phyloP scores from a whole-genome alignment of 2,113 vertebrate species.

The Synodontis membranacea region DNA sequence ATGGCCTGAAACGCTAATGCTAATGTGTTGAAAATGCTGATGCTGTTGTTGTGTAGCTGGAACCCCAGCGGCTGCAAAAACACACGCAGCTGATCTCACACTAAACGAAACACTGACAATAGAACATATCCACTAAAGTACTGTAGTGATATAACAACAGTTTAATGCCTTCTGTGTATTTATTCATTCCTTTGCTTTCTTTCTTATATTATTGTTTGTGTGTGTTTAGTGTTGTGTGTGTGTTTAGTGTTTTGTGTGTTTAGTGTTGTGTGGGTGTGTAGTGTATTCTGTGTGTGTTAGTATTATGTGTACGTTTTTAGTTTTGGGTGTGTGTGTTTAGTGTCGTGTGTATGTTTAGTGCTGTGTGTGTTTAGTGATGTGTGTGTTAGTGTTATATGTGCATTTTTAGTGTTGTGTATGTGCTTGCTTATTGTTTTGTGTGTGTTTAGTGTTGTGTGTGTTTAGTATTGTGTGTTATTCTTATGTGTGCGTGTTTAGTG shows the following conservation, averaged over 20 bases:
- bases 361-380: neutral
- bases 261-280: neutral
- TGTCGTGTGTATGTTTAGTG: neutral
- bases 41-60: neutral
- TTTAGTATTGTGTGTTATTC: neutral
- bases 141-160: neutral
- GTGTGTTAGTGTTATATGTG: neutral
- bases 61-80: conserved; percentile 2
- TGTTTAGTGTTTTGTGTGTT: neutral
- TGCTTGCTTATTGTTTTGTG: neutral
- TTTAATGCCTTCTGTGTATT: neutral
- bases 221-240: neutral
- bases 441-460: neutral
- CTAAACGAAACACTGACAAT: neutral
- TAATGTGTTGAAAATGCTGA: conserved; percentile 44
- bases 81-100: neutral
- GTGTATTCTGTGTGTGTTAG: neutral
- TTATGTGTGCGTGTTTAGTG: neutral
- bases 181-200: neutral
- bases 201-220: neutral
- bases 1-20: conserved; percentile 5
- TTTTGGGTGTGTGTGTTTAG: neutral
- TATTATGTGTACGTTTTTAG: neutral
- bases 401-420: neutral
- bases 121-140: neutral